Evolutionary conservation across 1,140 invertebrate genomes (phyloP), one percentile per base, ranked within the genome.

Genomic region (Sitophilus oryzae): DNA sequence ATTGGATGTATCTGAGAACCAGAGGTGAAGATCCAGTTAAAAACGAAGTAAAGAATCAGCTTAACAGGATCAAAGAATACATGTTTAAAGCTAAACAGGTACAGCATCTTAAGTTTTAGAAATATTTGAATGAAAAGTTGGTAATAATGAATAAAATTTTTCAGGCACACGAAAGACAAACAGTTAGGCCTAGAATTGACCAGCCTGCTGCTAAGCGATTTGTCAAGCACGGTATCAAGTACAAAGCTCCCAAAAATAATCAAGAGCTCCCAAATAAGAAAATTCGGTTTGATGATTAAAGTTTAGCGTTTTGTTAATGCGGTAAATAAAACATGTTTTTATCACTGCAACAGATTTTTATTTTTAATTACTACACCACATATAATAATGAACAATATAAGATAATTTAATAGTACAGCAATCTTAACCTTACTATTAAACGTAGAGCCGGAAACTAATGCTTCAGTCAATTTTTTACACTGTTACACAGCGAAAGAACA

Each of bases 21-120:
- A 66, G 77, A 60, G 80, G 80, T 4, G 60, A 76, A 47, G 79
- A 83, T 68, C 76, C 78, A 0, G 74, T 69, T 34, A 68, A 69
- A 46, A 76, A 78, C 67, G 75, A 75, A 1, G 74, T 82, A 8
- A 80, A 76, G 67, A 66, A 75, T 53, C 80, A 84, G 61, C 62
- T 83, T 0, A 66, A 75, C 25, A 67, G 80, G 50, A 73, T 82
- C 15, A 76, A 77, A 65, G 67, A 74, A n/a, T 74, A 75, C 19
- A 81, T 82, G 75, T 36, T 76, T 18, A 77, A 75, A 59, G 78
- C 78, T 61, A 76, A 82, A 66, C 70, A 78, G 66, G 70, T 77
- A 23, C 35, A n/a, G 56, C 6, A 11, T 44, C 18, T 44, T 43
- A 10, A 20, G n/a, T n/a, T n/a, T n/a, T n/a, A n/a, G n/a, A n/a